Base-by-base conservation (phyloP, 2,797 vertebrate genomes). In the Margarornis squamiger region DNA sequence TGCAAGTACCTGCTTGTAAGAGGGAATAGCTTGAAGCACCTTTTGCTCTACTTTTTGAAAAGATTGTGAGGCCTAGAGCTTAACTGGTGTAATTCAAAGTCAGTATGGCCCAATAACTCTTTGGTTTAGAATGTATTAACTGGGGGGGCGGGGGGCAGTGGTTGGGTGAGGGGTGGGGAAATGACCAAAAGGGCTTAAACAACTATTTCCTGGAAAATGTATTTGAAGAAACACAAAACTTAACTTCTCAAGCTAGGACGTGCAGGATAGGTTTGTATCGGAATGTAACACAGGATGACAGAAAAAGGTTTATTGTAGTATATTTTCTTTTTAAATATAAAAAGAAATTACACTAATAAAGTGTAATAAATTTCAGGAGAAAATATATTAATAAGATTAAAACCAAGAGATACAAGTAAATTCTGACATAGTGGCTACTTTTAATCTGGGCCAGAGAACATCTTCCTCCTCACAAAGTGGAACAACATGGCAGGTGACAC, bases 221-320 rank as follows among this genome's bases (percentile, higher is more conserved):
- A n/a, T 62, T 95, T 88, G 49, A 72, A 93, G 38, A 93, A 84
- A 27, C 6, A 85, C n/a, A 89, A 66, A 84, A 79, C 9, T 71
- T 94, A 87, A 52, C 36, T 68, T 59, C 32, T 5, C 24, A 75
- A 83, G 29, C 13, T 57, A 88, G 71, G 70, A 86, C 41, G 49
- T 68, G 41, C 7, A 48, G 45, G 29, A 77, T 49, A 78, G 24
- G 36, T 76, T 94, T 51, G 80, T 96, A 94, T 57, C 39, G 80
- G 65, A 80, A 92, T 77, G 24, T 46, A 92, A 81, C 48, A 86
- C 2, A 4, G 32, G 19, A 61, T 76, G 52, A 61, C 10, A 66
- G 55, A 96, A 52, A 76, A 80, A 75, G 1, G 2, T 51, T 90
- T 82, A 39, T 73, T 21, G 27, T 34, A 46, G 3, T 41, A 17